Evolutionary conservation across 2,113 vertebrate species (phyloP).

Genomic region (Zapus hudsonius): DNA sequence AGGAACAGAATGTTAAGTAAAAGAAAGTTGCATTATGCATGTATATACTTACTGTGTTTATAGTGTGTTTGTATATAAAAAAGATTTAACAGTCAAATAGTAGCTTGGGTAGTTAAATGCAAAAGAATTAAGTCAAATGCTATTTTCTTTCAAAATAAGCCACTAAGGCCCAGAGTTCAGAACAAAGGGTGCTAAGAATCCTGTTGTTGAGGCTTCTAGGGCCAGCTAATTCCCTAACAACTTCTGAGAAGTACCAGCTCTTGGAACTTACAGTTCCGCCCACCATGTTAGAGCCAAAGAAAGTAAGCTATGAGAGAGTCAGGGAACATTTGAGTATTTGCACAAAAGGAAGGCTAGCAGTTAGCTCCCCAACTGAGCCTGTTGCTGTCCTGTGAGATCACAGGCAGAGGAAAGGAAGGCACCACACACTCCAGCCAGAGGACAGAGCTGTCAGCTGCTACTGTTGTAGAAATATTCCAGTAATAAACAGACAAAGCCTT

Average conservation of each 20-base stretch:
- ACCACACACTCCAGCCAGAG: neutral
- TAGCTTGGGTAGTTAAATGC: neutral
- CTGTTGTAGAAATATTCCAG: too few relatives aligned
- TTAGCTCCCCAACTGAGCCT: neutral
- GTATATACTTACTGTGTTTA: neutral
- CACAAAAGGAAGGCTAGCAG: neutral
- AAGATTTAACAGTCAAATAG: neutral
- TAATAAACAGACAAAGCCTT: too few relatives aligned
- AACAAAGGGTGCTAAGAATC: constrained; percentile 20
- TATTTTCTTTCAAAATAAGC: constrained; percentile 14
- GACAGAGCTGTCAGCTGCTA: neutral
- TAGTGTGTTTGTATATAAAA: neutral
- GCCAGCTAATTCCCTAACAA: neutral
- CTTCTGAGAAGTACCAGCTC: neutral
- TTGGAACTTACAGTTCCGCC: neutral
- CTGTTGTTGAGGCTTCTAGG: neutral
- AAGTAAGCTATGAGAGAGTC: neutral
- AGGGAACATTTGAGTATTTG: neutral
- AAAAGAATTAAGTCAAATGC: neutral
- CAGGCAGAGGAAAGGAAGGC: neutral
- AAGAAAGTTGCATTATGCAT: neutral
- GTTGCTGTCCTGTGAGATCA: neutral
- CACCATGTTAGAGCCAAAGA: neutral
- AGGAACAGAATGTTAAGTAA: neutral
- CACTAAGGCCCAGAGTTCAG: neutral